Percentiles rank a stretch among this genome's conserved stretches.
These are phyloP conservation scores for Isichthys henryi DNA, from an alignment of 2,113 vertebrate genomes.

Conservation along the genomic window DNA sequence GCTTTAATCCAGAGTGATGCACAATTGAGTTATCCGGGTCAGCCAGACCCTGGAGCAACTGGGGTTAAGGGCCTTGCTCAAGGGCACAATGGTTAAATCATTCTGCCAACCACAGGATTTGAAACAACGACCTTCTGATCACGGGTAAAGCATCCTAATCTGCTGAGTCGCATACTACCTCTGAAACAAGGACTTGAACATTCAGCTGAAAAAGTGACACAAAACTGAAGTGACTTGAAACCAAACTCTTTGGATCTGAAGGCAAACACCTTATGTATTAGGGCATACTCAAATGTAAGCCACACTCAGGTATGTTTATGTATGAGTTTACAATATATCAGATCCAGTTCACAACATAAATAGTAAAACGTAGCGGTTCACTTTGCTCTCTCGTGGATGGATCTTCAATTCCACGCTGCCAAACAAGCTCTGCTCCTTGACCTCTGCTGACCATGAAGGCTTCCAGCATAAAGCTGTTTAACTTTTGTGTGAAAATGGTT, in stretches of 20 bases:
- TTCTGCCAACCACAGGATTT: not conserved
- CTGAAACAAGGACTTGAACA: not conserved
- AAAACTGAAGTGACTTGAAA: not conserved
- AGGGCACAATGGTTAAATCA: not conserved
- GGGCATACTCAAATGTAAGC: not conserved
- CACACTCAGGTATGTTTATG: not conserved
- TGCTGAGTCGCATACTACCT: not conserved
- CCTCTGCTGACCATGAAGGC: not conserved
- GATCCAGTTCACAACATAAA: not conserved
- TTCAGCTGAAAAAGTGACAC: not conserved
- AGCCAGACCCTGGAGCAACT: not conserved
- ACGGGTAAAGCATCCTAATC: not conserved
- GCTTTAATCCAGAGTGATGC: not conserved
- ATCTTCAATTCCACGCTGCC: not conserved
- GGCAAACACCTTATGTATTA: not conserved
- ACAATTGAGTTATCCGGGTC: not conserved
- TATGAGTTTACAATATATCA: not conserved
- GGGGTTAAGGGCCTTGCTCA: not conserved
- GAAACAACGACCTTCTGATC: not conserved
- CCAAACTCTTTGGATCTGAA: not conserved
- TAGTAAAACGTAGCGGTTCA: not conserved
- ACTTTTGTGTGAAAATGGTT: not conserved
- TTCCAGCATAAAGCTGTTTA: not conserved
- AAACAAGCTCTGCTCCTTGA: not conserved
- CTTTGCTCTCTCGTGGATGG: not conserved